Conservation (phyloP, 2,888 invertebrate species). For the Melanotus villosus region DNA sequence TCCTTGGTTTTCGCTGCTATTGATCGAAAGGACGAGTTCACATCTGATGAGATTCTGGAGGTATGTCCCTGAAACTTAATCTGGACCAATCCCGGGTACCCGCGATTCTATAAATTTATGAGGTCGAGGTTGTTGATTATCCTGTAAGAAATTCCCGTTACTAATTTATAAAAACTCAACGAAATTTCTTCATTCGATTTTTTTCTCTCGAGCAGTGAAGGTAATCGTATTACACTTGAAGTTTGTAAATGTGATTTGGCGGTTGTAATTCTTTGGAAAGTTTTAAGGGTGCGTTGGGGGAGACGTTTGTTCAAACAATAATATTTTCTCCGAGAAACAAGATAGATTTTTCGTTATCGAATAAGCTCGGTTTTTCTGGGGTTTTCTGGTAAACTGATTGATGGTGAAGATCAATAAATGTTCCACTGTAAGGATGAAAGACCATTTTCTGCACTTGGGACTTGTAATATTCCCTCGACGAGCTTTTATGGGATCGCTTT, state of each 20-base stretch:
- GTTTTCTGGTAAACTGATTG: conserved; percentile 12
- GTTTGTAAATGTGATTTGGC: not conserved
- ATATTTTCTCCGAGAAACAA: not conserved
- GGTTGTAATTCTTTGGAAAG: not conserved
- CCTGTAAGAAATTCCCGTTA: conserved; percentile 10
- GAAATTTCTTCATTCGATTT: not conserved
- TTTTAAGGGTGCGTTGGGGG: not conserved
- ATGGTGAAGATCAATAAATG: conserved; percentile 11
- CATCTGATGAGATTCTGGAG: conserved; percentile 48
- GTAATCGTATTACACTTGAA: not conserved
- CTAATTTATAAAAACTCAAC: not conserved
- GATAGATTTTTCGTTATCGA: conserved; percentile 13
- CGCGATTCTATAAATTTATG: conserved; percentile 45
- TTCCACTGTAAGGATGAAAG: not conserved
- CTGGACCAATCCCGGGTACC: conserved; percentile 43
- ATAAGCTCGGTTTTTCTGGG: not conserved
- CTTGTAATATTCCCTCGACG: not conserved
- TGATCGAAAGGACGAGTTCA: conserved; percentile 55
- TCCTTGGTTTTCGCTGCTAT: conserved; percentile 37
- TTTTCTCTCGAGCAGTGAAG: not conserved
- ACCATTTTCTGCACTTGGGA: conserved; percentile 4
- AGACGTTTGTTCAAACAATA: conserved; percentile 7
- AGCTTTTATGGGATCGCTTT: not conserved
- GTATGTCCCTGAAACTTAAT: conserved; percentile 50
- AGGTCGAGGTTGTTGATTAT: conserved; percentile 35